These are phyloP conservation scores for Onychomys arenicola DNA, from an alignment of 2,797 vertebrate genomes.

Conservation along the genomic window DNA sequence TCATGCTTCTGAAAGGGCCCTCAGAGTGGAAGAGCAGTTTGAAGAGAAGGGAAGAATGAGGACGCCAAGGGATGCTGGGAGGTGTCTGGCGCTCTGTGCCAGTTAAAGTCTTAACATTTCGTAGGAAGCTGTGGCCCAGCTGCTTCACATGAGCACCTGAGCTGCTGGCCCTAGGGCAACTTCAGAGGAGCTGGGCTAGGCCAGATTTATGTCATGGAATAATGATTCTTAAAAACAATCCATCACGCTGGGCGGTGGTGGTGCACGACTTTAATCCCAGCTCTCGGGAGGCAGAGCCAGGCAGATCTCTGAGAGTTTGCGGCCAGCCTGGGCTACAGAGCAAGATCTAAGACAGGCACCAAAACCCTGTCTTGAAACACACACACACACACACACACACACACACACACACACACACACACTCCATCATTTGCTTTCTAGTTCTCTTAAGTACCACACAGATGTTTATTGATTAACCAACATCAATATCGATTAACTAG, in stretches of 20 bases:
- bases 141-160: background rate
- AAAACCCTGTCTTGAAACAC: too few species aligned
- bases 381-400: too few species aligned
- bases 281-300: too few species aligned
- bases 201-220: background rate
- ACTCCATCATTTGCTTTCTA: conserved; percentile 31
- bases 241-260: too few species aligned
- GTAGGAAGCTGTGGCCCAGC: background rate
- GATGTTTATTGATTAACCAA: conserved; percentile 14
- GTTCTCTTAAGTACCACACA: conserved; percentile 3
- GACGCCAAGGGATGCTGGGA: background rate
- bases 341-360: too few species aligned
- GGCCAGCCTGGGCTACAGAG: too few species aligned
- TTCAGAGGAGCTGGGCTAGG: background rate
- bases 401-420: too few species aligned
- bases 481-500: background rate
- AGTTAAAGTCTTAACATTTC: background rate
- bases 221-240: background rate
- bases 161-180: background rate
- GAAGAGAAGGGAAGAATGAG: conserved; percentile 18
- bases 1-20: background rate
- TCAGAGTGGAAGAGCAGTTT: background rate
- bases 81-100: background rate
- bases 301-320: too few species aligned
- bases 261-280: too few species aligned